A percentile compares a stretch with the other conserved stretches of the same genome.
phyloP scores from a whole-genome alignment of 2,888 invertebrate genomes.

The Dolichomitus sp. region DNA sequence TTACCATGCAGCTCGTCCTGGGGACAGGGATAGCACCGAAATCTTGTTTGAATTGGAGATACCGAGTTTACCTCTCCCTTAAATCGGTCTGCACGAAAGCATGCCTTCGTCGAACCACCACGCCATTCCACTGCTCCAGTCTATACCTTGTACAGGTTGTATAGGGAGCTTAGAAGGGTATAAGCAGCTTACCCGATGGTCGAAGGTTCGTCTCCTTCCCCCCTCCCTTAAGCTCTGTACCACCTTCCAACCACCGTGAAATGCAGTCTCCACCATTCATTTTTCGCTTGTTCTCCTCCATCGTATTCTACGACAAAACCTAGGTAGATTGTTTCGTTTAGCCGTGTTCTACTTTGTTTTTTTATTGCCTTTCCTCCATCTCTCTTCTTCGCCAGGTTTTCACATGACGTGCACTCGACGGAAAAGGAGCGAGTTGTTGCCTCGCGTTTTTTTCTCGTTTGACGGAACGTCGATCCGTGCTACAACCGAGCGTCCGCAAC shows the following conservation, averaged over 20 bases:
- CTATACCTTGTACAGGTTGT: conserved; percentile 37
- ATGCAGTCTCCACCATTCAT: conserved; percentile 1
- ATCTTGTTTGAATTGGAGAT: conserved; percentile 81
- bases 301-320: conserved; percentile 22
- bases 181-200: conserved; percentile 74
- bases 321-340: conserved; percentile 23
- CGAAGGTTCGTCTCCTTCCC: conserved; percentile 22
- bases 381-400: neutral
- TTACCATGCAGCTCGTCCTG: neutral
- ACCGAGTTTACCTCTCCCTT: conserved; percentile 75
- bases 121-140: conserved; percentile 3
- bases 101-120: conserved; percentile 29
- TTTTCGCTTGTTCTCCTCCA: conserved; percentile 17
- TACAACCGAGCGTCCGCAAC: neutral
- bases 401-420: conserved; percentile 6
- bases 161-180: conserved; percentile 63
- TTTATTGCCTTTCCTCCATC: neutral
- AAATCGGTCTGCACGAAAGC: conserved; percentile 54
- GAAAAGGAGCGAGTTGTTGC: conserved; percentile 1
- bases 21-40: conserved; percentile 61
- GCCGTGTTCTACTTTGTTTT: neutral
- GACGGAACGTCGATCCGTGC: conserved; percentile 20
- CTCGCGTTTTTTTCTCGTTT: neutral
- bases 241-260: conserved; percentile 36
- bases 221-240: neutral